Evolutionary conservation across 2,888 invertebrate species (phyloP).

Genomic region (Tigriopus californicus): DNA sequence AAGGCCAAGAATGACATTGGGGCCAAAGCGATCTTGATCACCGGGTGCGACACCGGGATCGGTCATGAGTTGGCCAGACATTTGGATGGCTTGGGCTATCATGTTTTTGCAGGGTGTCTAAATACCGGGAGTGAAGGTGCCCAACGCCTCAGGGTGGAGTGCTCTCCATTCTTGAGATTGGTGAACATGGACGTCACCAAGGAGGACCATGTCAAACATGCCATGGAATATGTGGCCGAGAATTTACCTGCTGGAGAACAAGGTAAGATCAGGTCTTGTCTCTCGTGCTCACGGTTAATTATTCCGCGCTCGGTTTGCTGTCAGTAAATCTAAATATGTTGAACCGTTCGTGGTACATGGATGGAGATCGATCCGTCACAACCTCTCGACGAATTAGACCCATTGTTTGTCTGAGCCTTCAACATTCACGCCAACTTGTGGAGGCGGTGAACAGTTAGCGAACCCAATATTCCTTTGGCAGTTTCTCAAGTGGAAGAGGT

Average conservation of each 20-base stretch:
- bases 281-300: no score
- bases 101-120: constrained; percentile 26
- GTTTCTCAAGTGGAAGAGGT: no score
- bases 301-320: no score
- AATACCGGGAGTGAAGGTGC: constrained; percentile 21
- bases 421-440: no score
- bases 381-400: no score
- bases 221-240: not conserved
- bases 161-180: constrained; percentile 23
- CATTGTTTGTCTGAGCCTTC: no score
- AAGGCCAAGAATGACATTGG: constrained; percentile 2
- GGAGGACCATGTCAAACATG: not conserved
- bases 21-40: constrained; percentile 18
- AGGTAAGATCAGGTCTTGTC: not conserved
- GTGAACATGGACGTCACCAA: constrained; percentile 25
- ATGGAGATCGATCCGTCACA: no score
- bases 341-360: no score
- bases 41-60: constrained; percentile 26
- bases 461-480: no score
- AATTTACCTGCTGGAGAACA: constrained; percentile 3
- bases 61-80: constrained; percentile 23
- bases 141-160: constrained; percentile 20
- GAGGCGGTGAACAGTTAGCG: no score
- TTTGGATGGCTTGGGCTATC: constrained; percentile 23
- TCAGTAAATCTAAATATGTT: no score